These are phyloP conservation scores for Harlomillsia oculata DNA, from an alignment of 1,140 invertebrate genomes.

Conservation along the genomic window DNA sequence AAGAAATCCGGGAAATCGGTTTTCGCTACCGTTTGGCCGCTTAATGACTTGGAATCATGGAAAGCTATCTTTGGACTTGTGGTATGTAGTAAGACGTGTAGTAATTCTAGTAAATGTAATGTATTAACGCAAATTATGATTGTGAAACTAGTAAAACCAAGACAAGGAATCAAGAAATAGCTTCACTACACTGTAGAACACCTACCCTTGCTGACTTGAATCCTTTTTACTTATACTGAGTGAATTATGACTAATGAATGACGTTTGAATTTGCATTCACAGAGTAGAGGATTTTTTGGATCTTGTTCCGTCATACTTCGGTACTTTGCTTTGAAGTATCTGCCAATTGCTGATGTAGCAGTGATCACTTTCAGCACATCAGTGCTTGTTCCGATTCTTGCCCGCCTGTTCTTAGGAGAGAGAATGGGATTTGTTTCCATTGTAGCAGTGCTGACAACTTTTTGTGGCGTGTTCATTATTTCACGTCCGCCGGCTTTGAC, in stretches of 20 bases:
- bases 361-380: slow-evolving; percentile 32
- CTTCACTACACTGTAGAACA: no score
- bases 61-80: slow-evolving; percentile 27
- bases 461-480: slow-evolving; percentile 22
- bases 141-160: no score
- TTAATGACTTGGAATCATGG: slow-evolving; percentile 18
- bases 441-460: slow-evolving; percentile 10
- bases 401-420: slow-evolving; percentile 31
- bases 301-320: slow-evolving; percentile 21
- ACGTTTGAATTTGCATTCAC: background rate
- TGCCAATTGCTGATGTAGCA: slow-evolving; percentile 28
- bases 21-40: slow-evolving; percentile 30
- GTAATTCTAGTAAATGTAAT: no score
- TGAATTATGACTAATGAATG: background rate
- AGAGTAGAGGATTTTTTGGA: slow-evolving; percentile 31
- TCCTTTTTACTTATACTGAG: background rate
- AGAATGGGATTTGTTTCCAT: slow-evolving; percentile 25
- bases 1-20: slow-evolving; percentile 5
- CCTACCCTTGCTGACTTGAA: background rate
- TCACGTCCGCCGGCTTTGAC: slow-evolving; percentile 21
- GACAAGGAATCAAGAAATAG: background rate
- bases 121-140: no score
- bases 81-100: slow-evolving; percentile 20
- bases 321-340: slow-evolving; percentile 30
- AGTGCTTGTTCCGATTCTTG: slow-evolving; percentile 28